phyloP scores from a whole-genome alignment of 2,113 vertebrate species.

The Gulo gulo region DNA sequence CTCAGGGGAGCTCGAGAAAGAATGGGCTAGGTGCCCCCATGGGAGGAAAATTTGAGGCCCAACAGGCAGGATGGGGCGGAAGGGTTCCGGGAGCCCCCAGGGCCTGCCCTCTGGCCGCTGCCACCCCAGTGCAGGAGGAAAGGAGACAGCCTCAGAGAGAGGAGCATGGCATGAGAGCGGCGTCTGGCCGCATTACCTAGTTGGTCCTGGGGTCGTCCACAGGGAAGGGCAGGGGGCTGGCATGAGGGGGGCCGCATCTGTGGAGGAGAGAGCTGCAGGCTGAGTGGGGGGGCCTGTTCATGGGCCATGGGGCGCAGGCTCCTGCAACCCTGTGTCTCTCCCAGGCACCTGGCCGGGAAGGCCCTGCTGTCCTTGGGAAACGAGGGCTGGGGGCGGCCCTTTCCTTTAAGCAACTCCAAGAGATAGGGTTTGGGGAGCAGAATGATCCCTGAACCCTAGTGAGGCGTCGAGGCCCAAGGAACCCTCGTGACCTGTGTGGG shows the following conservation, averaged over 20 bases:
- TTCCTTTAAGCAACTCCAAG: not conserved
- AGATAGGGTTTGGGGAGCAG: not conserved
- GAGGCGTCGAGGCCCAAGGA: not conserved
- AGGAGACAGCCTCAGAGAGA: constrained; percentile 18
- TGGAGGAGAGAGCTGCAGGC: constrained; percentile 73
- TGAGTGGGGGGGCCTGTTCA: constrained; percentile 36
- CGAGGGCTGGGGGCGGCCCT: not conserved
- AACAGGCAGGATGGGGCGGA: not conserved
- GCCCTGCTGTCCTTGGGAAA: not conserved
- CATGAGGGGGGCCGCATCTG: constrained; percentile 72
- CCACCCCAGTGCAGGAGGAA: not conserved
- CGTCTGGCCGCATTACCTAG: constrained; percentile 55
- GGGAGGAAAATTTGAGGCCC: not conserved
- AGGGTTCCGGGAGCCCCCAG: not conserved
- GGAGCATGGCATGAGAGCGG: not conserved
- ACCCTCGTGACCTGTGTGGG: not conserved
- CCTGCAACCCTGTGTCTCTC: not conserved
- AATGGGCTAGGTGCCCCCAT: not conserved
- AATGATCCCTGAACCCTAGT: not conserved
- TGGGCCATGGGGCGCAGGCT: not conserved
- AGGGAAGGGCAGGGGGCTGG: constrained; percentile 74
- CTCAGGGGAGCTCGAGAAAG: not conserved
- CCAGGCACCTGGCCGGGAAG: not conserved
- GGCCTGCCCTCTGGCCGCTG: not conserved
- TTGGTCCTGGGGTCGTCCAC: constrained; percentile 70